Percentiles rank a stretch among this genome's conserved stretches.
Conservation (phyloP, 2,888 invertebrate genomes). For the Aricia artaxerxes region DNA sequence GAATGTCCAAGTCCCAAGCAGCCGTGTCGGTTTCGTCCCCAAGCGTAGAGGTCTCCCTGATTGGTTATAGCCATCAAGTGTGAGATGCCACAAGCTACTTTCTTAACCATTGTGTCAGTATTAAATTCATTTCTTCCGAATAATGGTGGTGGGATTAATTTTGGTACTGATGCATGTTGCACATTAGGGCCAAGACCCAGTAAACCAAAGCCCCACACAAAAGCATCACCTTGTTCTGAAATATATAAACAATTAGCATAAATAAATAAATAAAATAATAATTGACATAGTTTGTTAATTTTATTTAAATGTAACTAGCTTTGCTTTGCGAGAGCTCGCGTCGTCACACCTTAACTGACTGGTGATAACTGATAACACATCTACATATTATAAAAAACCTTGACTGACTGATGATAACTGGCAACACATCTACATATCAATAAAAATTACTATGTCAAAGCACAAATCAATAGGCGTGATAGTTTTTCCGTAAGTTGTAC, state of each 20-base stretch:
- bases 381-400: no score
- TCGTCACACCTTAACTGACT: no score
- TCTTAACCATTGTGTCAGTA: constrained; percentile 82
- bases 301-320: background rate
- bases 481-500: no score
- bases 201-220: constrained; percentile 96
- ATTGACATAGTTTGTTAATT: no score
- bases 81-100: constrained; percentile 86
- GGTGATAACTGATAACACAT: no score
- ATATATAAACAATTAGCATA: background rate
- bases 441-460: no score
- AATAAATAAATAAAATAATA: background rate
- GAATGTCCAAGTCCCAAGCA: constrained; percentile 90
- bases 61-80: constrained; percentile 90
- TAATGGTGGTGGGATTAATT: constrained; percentile 87
- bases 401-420: no score
- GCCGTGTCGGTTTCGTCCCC: constrained; percentile 93
- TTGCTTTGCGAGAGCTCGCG: no score
- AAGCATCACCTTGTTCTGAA: constrained; percentile 90
- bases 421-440: no score
- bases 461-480: no score
- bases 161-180: constrained; percentile 83
- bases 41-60: constrained; percentile 91
- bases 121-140: constrained; percentile 94
- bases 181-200: constrained; percentile 93